Conservation (phyloP, 1,140 invertebrate genomes). For the Drosophila nigromelanica region DNA sequence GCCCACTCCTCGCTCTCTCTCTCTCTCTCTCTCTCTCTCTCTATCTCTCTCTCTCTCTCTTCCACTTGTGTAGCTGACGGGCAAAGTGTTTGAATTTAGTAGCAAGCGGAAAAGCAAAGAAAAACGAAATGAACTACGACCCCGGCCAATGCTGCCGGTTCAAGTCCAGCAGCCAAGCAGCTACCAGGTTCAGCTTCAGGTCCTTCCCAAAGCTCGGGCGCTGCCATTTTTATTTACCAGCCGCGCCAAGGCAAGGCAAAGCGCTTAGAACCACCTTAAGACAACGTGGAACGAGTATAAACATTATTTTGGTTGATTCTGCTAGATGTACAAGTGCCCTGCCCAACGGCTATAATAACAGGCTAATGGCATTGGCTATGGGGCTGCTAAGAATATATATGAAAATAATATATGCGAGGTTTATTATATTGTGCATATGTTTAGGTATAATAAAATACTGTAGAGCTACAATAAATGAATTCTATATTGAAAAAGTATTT, state of each 20-base stretch:
- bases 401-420: neutral
- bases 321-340: conserved; percentile 41
- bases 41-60: neutral
- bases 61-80: conserved; percentile 49
- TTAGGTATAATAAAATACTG: no score
- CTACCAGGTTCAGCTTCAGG: neutral
- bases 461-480: no score
- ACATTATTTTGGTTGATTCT: conserved; percentile 40
- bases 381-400: conserved; percentile 6
- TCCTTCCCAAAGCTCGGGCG: conserved; percentile 2
- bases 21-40: neutral
- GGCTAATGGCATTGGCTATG: conserved; percentile 37
- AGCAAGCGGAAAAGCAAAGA: conserved; percentile 80
- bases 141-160: conserved; percentile 37
- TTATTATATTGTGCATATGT: no score
- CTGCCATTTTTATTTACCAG: conserved; percentile 47
- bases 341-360: conserved; percentile 61
- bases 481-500: no score
- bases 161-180: conserved; percentile 40
- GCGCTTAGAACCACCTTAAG: conserved; percentile 57
- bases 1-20: neutral
- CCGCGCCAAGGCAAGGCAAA: conserved; percentile 41
- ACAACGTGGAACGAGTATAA: conserved; percentile 50
- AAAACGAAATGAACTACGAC: conserved; percentile 79
- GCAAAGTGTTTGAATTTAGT: conserved; percentile 80